Conservation (phyloP, 37 sponge, comb jelly and placozoan genomes). For the Ianthella basta region DNA sequence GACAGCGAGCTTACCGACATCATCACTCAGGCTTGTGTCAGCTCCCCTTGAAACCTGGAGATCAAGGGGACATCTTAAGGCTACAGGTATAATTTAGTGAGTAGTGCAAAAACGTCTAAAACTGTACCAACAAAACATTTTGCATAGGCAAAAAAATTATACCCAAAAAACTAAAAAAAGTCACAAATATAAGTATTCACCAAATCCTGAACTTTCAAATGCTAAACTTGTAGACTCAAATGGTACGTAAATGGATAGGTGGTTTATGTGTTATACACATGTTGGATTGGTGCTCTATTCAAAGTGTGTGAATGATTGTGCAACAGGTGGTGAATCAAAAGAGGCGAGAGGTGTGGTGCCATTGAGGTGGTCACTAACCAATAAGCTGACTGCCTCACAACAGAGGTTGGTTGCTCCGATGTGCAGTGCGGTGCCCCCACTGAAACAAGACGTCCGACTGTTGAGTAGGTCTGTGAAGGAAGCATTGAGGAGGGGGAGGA, state of each 20-base stretch:
- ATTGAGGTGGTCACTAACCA: constrained; percentile 36
- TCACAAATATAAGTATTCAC: too few relatives aligned
- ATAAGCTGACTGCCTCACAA: constrained; percentile 43
- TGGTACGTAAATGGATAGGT: too few relatives aligned
- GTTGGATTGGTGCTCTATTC: too few relatives aligned
- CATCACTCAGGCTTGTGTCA: constrained; percentile 44
- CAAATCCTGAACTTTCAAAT: too few relatives aligned
- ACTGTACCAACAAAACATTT: too few relatives aligned
- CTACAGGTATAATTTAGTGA: too few relatives aligned
- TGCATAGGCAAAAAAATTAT: too few relatives aligned
- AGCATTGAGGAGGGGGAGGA: background rate
- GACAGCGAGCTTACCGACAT: constrained; percentile 36
- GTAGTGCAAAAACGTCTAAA: background rate
- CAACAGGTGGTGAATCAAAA: background rate
- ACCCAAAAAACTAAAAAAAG: too few relatives aligned
- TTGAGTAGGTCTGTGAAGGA: constrained; percentile 46
- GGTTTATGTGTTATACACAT: too few relatives aligned
- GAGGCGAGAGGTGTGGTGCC: background rate
- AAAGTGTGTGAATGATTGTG: background rate
- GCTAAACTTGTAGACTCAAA: too few relatives aligned
- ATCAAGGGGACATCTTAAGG: too few relatives aligned
- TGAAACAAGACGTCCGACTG: constrained; percentile 61
- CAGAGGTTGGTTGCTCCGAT: constrained; percentile 82
- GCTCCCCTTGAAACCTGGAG: constrained; percentile 46
- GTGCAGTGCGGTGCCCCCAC: constrained; percentile 79